Base-by-base conservation (phyloP, 2,113 vertebrate genomes). In the Pseudopipra pipra region DNA sequence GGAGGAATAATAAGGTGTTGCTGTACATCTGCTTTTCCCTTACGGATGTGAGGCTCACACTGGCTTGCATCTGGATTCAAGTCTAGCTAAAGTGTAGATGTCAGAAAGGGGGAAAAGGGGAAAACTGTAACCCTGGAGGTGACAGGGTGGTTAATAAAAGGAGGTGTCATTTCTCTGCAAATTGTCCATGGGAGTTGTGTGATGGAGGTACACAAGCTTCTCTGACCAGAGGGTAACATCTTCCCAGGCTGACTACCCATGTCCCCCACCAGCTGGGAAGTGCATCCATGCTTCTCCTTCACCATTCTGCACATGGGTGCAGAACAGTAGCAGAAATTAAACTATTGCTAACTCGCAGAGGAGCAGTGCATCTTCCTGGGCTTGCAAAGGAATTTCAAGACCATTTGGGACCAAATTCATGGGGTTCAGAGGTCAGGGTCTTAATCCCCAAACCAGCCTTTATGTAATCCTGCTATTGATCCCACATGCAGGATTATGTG, bases 1-100 rank as follows among this genome's bases (percentile, higher is more conserved):
- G 93, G 85, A 87, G 78, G 85, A 75, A 78, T 72, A 43, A 75
- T 16, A 77, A 90, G 44, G 91, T 91, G 87, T 87, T 94, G 72
- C 77, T 76, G 27, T 19, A 28, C 46, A 66, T 81, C 87, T 95
- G 78, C 67, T 96, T 79, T 74, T 73, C 67, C 85, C 54, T 76
- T 30, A 30, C 0, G 35, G 91, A 68, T 58, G 39, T 41, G 65
- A 70, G 21, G 27, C 30, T 59, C 1, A 0, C 33, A 7, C 61
- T 44, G 72, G 39, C 27, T 71, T n/a, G 16, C 52, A 35, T 52
- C 73, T 92, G 87, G 20, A 33, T 72, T 93, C 46, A 33, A 56
- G 62, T 11, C 61, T 46, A 47, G 43, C 33, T 75, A 25, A n/a
- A 6, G 13, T 0, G 2, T 24, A 61, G 37, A 1, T 17, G 22